Conservation (phyloP, 2,888 invertebrate genomes). For the Colostygia pectinataria region DNA sequence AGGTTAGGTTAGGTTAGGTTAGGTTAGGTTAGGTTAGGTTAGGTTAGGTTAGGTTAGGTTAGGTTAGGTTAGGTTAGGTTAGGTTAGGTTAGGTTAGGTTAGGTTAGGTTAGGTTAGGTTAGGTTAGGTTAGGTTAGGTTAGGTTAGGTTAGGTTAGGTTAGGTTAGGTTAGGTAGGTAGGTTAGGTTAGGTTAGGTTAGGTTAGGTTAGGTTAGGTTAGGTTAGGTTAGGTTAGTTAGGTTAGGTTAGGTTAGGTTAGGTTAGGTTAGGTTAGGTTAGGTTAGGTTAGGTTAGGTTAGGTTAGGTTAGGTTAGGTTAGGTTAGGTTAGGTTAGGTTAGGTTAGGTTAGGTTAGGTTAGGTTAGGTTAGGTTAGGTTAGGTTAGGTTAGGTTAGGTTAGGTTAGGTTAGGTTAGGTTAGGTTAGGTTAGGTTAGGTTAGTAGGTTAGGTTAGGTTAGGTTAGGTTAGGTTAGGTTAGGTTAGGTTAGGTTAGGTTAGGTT, state of each 20-base stretch:
- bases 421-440: conserved; percentile 34
- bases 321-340: conserved; percentile 1
- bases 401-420: conserved; percentile 28
- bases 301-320: conserved; percentile 17
- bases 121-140: conserved; percentile 16
- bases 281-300: conserved; percentile 2
- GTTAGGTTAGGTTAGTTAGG: conserved; percentile 6
- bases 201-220: conserved; percentile 27
- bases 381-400: conserved; percentile 9
- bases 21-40: background rate
- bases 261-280: conserved; percentile 23
- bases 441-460: conserved; percentile 34
- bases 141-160: conserved; percentile 1
- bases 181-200: conserved; percentile 31
- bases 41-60: conserved; percentile 11
- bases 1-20: conserved; percentile 2
- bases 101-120: conserved; percentile 3
- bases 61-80: background rate
- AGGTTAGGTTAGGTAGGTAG: conserved; percentile 13
- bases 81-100: conserved; percentile 13
- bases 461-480: conserved; percentile 29
- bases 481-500: conserved; percentile 24
- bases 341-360: conserved; percentile 5
- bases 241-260: conserved; percentile 26
- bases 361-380: conserved; percentile 4